Base-by-base conservation (phyloP, 1,140 invertebrate genomes). In the Drosophila kohkoa region DNA sequence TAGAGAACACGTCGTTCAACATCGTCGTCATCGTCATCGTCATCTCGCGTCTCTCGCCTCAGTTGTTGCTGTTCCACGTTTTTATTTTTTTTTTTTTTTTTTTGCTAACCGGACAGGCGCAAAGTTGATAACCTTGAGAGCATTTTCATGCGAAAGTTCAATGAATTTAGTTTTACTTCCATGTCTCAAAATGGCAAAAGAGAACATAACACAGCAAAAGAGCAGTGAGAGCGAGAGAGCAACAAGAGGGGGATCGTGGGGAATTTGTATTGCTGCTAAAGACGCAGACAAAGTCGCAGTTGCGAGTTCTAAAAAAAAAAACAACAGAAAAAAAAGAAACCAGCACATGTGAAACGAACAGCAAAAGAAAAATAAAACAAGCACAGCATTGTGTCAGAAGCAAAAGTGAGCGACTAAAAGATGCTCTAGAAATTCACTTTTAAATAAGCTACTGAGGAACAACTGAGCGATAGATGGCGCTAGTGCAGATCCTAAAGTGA, bases 61-160 rank as follows among this genome's bases (percentile, higher is more conserved):
- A 32, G 75, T 65, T 70, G 54, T 55, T 74, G 67, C 64, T 43
- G 67, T 65, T 75, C 57, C 52, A 75, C 72, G 76, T 70, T 66
- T 72, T 75, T 78, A 66, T 15, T 15, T 15, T 15, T 15, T 15
- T 20, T 75, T 78, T 72, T 15, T 15, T 15, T 15, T 15, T 15
- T 20, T 25, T 25, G 66, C 65, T 41, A 89, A 87, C 83, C 85
- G 82, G 82, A 86, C 81, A 83, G 81, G 77, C 77, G 80, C 73
- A 89, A 89, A 89, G 90, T 91, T 91, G 90, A 91, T 91, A 91
- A 91, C 90, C 90, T 91, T 91, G 90, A 91, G 86, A 91, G 90
- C 90, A 90, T 91, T 91, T 90, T 91, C 85, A 91, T 91, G 90
- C 90, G 90, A 91, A 91, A 91, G 90, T 91, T 91, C 90, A 91